Conservation (phyloP, 2,888 invertebrate species). For the Prosopocoilus inquinatus region DNA sequence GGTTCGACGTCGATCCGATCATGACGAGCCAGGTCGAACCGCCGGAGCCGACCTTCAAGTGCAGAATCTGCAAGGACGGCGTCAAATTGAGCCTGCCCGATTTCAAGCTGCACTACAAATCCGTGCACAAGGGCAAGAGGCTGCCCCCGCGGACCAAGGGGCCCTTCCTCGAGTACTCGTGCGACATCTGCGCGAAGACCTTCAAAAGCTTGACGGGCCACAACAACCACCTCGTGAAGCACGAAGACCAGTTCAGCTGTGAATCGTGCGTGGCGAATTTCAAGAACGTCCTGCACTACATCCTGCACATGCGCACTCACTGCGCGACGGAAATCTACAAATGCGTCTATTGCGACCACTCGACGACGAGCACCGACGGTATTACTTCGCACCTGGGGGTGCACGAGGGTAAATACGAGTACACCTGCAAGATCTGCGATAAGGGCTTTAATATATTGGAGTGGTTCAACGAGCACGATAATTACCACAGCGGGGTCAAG, state of each 20-base stretch:
- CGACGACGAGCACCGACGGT: slow-evolving; percentile 39
- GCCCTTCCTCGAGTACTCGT: slow-evolving; percentile 33
- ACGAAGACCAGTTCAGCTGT: slow-evolving; percentile 46
- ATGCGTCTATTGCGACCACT: slow-evolving; percentile 46
- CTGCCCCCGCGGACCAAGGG: slow-evolving; percentile 32
- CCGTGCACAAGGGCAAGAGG: slow-evolving; percentile 37
- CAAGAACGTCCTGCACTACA: slow-evolving; percentile 45
- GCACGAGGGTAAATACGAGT: slow-evolving; percentile 51
- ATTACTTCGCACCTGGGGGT: slow-evolving; percentile 49
- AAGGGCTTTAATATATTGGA: slow-evolving; percentile 54
- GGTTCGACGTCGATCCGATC: too few species aligned
- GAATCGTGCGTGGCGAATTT: slow-evolving; percentile 43
- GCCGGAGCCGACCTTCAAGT: slow-evolving; percentile 7
- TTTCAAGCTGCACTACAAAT: slow-evolving; percentile 14
- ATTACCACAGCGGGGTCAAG: slow-evolving; percentile 38
- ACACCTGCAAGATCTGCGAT: slow-evolving; percentile 48
- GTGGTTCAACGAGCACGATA: slow-evolving; percentile 29
- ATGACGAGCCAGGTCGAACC: slow-evolving; percentile 10
- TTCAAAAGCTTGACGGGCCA: slow-evolving; percentile 39
- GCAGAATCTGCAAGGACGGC: slow-evolving; percentile 8
- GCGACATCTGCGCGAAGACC: slow-evolving; percentile 40
- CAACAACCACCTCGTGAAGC: slow-evolving; percentile 46
- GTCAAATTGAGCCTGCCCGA: slow-evolving; percentile 5
- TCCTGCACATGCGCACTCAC: slow-evolving; percentile 44
- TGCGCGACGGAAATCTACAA: slow-evolving; percentile 40